Conservation (phyloP, 1,140 invertebrate genomes). For the Telenomus remus region DNA sequence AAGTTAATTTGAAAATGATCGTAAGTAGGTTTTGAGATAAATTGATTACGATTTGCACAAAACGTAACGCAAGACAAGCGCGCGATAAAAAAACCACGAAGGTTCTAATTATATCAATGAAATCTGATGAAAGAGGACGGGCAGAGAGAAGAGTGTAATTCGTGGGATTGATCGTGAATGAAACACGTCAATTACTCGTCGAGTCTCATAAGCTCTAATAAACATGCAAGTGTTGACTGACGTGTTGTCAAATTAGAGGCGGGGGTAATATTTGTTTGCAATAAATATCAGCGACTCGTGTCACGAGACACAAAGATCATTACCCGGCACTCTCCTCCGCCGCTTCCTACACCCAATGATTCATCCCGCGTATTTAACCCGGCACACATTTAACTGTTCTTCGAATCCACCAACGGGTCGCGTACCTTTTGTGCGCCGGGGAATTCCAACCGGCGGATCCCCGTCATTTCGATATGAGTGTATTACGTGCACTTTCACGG, state of each 20-base stretch:
- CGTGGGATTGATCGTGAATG: conserved; percentile 14
- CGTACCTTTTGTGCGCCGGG: not conserved
- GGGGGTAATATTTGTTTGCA: conserved; percentile 24
- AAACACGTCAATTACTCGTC: conserved; percentile 32
- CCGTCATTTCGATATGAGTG: conserved; percentile 21
- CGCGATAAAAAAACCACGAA: too few relatives aligned
- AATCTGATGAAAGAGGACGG: not conserved
- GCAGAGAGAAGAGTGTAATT: not conserved
- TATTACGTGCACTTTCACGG: conserved; percentile 35
- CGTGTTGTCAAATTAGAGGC: conserved; percentile 25
- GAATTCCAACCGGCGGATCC: conserved; percentile 18
- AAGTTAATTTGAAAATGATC: too few relatives aligned
- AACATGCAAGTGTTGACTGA: conserved; percentile 12
- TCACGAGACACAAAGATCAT: conserved; percentile 6
- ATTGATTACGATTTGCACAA: too few relatives aligned
- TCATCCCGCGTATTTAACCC: conserved; percentile 36
- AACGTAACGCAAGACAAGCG: too few relatives aligned
- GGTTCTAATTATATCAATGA: not conserved
- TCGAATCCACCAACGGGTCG: conserved; percentile 9
- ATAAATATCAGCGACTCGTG: conserved; percentile 11
- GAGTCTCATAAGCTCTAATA: conserved; percentile 23
- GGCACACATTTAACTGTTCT: conserved; percentile 29
- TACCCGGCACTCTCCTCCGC: conserved; percentile 1
- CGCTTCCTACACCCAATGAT: conserved; percentile 33
- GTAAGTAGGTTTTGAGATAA: too few relatives aligned